Evolutionary conservation across 2,888 invertebrate genomes (phyloP), one percentile per base, ranked within the genome.

Genomic region (Fragum sueziense): DNA sequence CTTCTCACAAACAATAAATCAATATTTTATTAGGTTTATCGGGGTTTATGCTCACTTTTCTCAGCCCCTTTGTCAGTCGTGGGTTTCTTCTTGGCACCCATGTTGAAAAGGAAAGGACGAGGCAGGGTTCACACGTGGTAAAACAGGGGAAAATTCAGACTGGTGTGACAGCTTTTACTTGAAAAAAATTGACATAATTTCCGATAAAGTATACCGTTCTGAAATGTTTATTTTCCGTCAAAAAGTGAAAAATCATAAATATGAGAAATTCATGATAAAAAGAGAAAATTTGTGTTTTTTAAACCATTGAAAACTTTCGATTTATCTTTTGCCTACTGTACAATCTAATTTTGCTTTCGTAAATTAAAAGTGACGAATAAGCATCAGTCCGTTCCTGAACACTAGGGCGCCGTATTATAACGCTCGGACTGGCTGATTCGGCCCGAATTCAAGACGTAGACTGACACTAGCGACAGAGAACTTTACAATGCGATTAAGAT

Each of bases 51-150:
- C 41, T 37, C 33, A 37, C 31, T 54, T 59, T 71, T 71, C 20
- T 41, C 73, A 70, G 73, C 79, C 80, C 70, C 79, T 82, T 79
- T 75, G 62, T 79, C 72, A 14, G 68, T 74, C 75, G 68, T 68
- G 29, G 52, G 70, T 87, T 89, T 90, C 86, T 88, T 86, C 74
- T 97, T 97, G 94, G 97, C 97, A 95, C 97, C 96, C 97, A 97
- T 97, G 94, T 95, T 95, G 93, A 77, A 61, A 72, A 67, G 70
- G 74, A 85, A 87, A 87, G 86, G 86, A 84, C 74, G 76, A 83
- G 81, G 57, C 67, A 62, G 83, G 87, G 81, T 47, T 75, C 72
- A 70, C 85, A 82, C 65, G 59, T 72, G 59, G 20, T 54, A n/a
- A 33, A 65, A 4, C 84, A 85, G 68, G 85, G 80, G 29, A 20